Evolutionary conservation across 2,888 invertebrate genomes (phyloP).

Genomic region (Drosophila kanekoi): DNA sequence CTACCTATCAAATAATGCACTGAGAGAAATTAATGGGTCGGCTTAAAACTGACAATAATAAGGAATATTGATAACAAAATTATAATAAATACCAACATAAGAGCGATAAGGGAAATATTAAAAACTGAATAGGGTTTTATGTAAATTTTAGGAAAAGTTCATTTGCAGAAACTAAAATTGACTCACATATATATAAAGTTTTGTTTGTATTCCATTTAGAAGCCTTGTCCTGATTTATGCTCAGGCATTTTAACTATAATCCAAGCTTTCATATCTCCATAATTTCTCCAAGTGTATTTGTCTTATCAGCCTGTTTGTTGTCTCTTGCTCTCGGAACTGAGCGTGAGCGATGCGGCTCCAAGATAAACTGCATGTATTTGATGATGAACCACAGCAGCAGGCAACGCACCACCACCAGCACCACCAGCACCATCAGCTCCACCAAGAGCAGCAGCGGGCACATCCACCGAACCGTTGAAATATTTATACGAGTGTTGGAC

Average conservation of each 20-base stretch:
- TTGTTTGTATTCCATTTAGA: too few relatives aligned
- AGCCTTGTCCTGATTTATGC: too few relatives aligned
- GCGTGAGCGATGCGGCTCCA: conserved; percentile 62
- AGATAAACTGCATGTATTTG: conserved; percentile 67
- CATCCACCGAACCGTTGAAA: conserved; percentile 56
- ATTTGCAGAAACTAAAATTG: not conserved
- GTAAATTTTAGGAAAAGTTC: not conserved
- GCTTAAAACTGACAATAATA: not conserved
- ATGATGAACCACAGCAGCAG: conserved; percentile 57
- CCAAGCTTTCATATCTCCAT: not conserved
- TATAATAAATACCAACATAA: not conserved
- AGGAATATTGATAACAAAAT: not conserved
- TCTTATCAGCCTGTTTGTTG: conserved; percentile 62
- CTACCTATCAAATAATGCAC: conserved; percentile 28
- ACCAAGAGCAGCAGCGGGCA: too few relatives aligned
- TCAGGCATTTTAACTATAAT: too few relatives aligned
- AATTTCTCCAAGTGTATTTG: conserved; percentile 30
- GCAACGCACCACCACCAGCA: conserved; percentile 6
- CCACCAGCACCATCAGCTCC: not conserved
- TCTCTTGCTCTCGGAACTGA: conserved; percentile 25
- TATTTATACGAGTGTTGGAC: conserved; percentile 66
- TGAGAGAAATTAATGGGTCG: not conserved
- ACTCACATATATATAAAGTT: too few relatives aligned
- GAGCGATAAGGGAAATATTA: too few relatives aligned
- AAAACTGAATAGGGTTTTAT: not conserved